A percentile compares a stretch with the other conserved stretches of the same genome.
phyloP scores from a whole-genome alignment of 2,113 vertebrate species.

The Corythornis vintsioides region DNA sequence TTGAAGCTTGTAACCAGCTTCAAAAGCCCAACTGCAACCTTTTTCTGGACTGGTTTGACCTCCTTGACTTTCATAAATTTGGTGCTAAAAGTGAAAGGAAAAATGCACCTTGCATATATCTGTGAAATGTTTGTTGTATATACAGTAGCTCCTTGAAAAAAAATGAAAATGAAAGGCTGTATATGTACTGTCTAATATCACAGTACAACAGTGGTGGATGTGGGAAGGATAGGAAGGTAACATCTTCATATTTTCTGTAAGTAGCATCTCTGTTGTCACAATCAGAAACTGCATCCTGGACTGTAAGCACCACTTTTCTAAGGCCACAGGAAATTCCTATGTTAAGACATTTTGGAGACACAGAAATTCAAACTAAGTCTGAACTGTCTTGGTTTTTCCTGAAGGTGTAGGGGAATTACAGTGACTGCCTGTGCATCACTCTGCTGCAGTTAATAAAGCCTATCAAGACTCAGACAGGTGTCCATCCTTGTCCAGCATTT shows the following conservation, averaged over 20 bases:
- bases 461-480: neutral
- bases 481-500: neutral
- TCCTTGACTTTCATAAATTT: neutral
- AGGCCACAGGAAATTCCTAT: neutral
- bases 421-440: neutral
- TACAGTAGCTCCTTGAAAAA: neutral
- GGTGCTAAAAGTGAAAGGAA: neutral
- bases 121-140: neutral
- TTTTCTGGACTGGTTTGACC: neutral
- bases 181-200: neutral
- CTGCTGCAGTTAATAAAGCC: neutral
- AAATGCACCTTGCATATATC: fast-evolving
- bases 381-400: neutral
- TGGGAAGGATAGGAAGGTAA: neutral
- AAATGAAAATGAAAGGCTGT: neutral
- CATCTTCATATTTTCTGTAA: neutral
- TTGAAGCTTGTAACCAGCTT: neutral
- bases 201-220: neutral
- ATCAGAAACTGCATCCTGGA: neutral
- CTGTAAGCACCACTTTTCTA: neutral
- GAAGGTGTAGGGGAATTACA: neutral
- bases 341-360: neutral
- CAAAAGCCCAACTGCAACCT: neutral
- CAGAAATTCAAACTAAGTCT: neutral
- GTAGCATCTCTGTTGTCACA: neutral